These are phyloP conservation scores for Desmodus rotundus DNA, from an alignment of 2,113 vertebrate genomes.

Conservation along the genomic window DNA sequence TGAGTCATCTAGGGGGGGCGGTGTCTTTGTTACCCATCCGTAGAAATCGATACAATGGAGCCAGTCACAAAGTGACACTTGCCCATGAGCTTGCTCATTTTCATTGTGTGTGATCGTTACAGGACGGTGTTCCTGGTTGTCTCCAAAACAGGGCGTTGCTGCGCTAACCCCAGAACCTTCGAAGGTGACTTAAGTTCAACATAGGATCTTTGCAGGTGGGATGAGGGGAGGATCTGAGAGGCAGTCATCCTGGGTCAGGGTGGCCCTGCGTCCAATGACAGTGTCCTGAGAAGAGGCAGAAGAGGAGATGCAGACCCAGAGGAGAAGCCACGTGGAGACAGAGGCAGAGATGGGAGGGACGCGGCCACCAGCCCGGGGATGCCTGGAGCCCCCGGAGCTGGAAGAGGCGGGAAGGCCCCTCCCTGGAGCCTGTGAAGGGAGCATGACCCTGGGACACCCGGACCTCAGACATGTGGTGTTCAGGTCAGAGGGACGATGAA, in stretches of 20 bases:
- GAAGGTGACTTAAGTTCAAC: fast-evolving
- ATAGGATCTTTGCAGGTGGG: no score
- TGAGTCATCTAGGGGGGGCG: fast-evolving
- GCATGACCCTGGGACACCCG: not conserved
- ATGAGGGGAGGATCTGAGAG: not conserved
- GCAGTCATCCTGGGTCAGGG: not conserved
- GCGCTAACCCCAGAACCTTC: no score
- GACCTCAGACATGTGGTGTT: not conserved
- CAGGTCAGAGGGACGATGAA: no score
- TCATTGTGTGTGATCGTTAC: fast-evolving
- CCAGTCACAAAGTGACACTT: fast-evolving
- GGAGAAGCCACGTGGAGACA: no score
- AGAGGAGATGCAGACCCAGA: not conserved
- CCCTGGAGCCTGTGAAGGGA: not conserved
- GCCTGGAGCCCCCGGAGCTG: not conserved
- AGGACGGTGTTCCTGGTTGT: fast-evolving
- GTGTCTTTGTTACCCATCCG: fast-evolving
- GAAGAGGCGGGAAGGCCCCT: not conserved
- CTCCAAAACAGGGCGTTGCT: no score
- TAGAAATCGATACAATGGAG: fast-evolving
- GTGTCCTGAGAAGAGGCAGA: not conserved
- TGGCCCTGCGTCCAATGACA: not conserved
- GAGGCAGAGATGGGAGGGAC: no score
- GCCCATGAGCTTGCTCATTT: fast-evolving
- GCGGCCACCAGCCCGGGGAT: no score